Evolutionary conservation across 2,888 invertebrate species (phyloP), one percentile per base, ranked within the genome.

Genomic region (Nematopogon swammerdamellus): DNA sequence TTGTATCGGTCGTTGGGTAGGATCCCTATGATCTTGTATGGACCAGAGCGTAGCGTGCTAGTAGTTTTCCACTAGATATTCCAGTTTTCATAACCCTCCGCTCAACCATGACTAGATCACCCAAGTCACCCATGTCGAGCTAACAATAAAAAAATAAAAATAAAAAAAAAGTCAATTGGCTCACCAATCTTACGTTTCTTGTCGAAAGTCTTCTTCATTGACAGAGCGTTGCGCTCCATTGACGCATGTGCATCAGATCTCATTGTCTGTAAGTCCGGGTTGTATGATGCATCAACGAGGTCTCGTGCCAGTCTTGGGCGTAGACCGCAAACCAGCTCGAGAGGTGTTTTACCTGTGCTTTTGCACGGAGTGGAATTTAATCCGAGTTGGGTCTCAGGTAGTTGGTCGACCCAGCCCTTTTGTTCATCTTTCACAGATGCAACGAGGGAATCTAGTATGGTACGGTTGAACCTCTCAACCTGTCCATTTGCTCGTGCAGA

Each of bases 401-500:
- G 36, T 14, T 36, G 36, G 11, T 14, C n/a, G 8, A 14, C 36
- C 36, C 36, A 36, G 14, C 36, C n/a, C 36, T 36, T 36, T 8
- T 36, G n/a, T 8, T 36, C 36, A 14, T 36, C 36, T 14, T 14
- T 14, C n/a, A 36, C 36, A 14, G 11, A 14, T 36, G 36, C 36
- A 8, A 36, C n/a, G 8, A 36, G n/a, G 8, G 36, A 8, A 14
- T 36, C 36, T 3, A 36, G 8, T 36, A 36, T 36, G 36, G 36
- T 44, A 14, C 44, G 44, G n/a, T 44, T 44, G n/a, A 44, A 44
- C 44, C 44, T 18, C 19, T 44, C 44, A 3, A 18, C 18, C n/a
- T 65, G 62, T 1, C 64, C 61, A 14, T 44, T 44, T 6, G 44
- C 44, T 3, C 18, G 6, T 16, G 44, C 18, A 10, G 44, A 19